Base-by-base conservation (phyloP, 1,140 invertebrate genomes). In the Gonatopus flavifemur region DNA sequence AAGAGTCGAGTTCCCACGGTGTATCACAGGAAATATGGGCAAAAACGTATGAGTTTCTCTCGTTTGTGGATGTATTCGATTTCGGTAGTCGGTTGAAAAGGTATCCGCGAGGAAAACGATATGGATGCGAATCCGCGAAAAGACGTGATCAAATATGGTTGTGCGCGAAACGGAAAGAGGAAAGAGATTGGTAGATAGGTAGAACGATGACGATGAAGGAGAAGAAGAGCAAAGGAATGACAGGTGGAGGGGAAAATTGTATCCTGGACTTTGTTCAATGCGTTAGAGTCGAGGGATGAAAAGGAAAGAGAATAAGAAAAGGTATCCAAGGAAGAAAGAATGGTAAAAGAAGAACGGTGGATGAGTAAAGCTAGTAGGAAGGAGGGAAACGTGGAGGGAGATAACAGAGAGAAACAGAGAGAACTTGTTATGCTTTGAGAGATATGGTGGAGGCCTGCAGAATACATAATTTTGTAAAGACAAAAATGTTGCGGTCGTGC, bases 381-480 rank as follows among this genome's bases (percentile, higher is more conserved):
- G 41, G 39, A 59, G 48, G 36, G 53, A 59, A 61, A 57, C 41
- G 55, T 30, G 36, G 44, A 60, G 49, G 25, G 10, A 46, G 46
- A 62, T 58, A 62, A 69, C 64, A 47, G 54, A 42, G 56, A 64
- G 61, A 69, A 61, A 70, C 64, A 67, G 67, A 72, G 71, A 67
- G 64, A 77, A 77, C 72, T 77, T 78, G 75, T 76, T 78, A 78
- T 78, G 76, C 73, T 78, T 78, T 78, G 75, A 76, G 73, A 76
- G 75, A 78, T 78, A 78, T 75, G 72, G 69, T 61, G 68, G 62
- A 72, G 73, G 74, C 72, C 70, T 72, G 76, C 66, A 68, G 76
- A 78, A 78, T 78, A 78, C 73, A 77, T 77, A 78, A 78, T 78
- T 78, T 73, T 74, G 72, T 78, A 76, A 77, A 77, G 75, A 78